Conservation (phyloP, 1,140 invertebrate genomes). For the Trichoplusia ni region DNA sequence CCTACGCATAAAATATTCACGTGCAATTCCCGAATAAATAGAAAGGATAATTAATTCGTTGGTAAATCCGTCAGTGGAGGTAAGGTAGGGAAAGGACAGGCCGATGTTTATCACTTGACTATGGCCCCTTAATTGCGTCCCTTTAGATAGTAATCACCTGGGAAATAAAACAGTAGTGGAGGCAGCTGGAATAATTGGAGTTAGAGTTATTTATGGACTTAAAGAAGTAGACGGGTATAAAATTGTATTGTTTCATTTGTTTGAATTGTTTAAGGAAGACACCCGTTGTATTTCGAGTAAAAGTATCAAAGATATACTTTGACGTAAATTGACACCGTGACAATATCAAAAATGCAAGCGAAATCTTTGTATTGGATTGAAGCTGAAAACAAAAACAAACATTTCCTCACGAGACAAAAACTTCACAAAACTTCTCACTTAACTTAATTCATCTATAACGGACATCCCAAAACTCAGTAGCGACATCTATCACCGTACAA, state of each 20-base stretch:
- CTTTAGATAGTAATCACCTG: conserved; percentile 6
- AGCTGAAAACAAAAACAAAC: too few species aligned
- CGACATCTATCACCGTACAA: conserved; percentile 8
- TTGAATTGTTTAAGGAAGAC: neutral
- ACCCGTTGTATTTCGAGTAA: too few species aligned
- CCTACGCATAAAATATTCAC: conserved; percentile 21
- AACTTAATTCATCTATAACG: conserved; percentile 21
- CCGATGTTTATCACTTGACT: conserved; percentile 9
- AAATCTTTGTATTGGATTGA: too few species aligned
- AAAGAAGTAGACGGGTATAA: too few species aligned
- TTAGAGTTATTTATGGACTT: neutral
- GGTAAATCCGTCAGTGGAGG: neutral
- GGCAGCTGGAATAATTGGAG: neutral
- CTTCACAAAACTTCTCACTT: conserved; percentile 12
- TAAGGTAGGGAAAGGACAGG: neutral
- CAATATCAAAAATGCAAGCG: too few species aligned
- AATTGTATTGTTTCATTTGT: neutral
- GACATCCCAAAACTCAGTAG: neutral
- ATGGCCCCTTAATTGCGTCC: conserved; percentile 9
- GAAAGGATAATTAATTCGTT: conserved; percentile 23
- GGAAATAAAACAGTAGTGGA: conserved; percentile 3
- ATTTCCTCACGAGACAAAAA: too few species aligned
- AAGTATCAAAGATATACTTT: too few species aligned
- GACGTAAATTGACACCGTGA: too few species aligned
- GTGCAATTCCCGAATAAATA: conserved; percentile 14